A percentile compares a stretch with the other conserved stretches of the same genome.
These are phyloP conservation scores for Drosophila demipolita DNA, from an alignment of 2,888 invertebrate genomes.

Conservation along the genomic window DNA sequence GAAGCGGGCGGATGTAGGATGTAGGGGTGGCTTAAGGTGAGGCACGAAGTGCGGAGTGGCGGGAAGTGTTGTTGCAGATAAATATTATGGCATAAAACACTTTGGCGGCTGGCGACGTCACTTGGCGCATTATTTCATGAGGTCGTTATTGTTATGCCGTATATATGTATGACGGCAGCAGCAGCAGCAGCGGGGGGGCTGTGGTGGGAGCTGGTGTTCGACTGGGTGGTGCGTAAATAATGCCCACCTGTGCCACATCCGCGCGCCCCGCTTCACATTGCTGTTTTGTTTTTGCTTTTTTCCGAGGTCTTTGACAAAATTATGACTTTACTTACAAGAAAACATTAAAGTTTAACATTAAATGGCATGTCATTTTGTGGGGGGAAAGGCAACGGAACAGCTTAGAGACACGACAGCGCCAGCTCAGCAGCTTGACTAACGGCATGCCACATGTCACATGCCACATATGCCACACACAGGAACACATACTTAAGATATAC, in stretches of 20 bases:
- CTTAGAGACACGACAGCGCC: conserved; percentile 58
- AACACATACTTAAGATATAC: conserved; percentile 7
- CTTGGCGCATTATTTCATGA: conserved; percentile 81
- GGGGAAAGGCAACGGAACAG: conserved; percentile 36
- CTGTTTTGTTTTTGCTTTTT: neutral
- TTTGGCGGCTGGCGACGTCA: conserved; percentile 69
- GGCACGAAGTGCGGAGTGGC: neutral
- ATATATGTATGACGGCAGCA: conserved; percentile 45
- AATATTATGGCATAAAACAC: conserved; percentile 82
- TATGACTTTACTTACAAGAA: conserved; percentile 71
- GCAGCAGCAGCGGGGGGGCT: conserved; percentile 9
- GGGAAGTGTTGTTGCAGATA: conserved; percentile 47
- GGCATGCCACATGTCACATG: conserved; percentile 62
- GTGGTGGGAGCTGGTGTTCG: neutral
- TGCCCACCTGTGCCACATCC: conserved; percentile 71
- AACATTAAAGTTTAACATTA: conserved; percentile 81
- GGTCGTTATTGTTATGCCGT: conserved; percentile 74
- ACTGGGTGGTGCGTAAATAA: conserved; percentile 73
- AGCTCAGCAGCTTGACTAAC: conserved; percentile 50
- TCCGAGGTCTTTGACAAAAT: conserved; percentile 42
- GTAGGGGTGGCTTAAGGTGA: neutral
- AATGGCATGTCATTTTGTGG: conserved; percentile 82
- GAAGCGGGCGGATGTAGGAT: neutral
- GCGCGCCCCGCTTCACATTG: conserved; percentile 6
- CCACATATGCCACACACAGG: conserved; percentile 39